Base-by-base conservation (phyloP, 2,113 vertebrate species). In the Pseudopipra pipra region DNA sequence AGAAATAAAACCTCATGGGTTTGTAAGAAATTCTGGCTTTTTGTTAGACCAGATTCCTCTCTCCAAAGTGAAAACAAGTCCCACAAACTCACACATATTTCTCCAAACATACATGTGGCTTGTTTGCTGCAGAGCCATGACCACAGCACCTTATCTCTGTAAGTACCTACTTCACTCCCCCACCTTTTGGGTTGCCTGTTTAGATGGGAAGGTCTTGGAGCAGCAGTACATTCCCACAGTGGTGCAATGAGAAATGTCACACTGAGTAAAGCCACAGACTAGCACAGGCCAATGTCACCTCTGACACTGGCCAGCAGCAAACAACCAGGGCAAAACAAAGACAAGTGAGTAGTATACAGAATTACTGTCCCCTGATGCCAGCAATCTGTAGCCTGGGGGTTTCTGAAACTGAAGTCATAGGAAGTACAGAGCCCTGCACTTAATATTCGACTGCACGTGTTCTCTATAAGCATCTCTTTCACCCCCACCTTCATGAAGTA, bases 101-200 rank as follows among this genome's bases (percentile, higher is more conserved):
- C 22, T 59, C 49, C 37, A 37, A 41, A 35, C 0, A 7, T 20
- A 31, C 27, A 12, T 0, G 2, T 8, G 54, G 19, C 12, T 68
- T 2, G 0, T 20, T 80, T 61, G 37, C 35, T 30, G 19, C 8
- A 39, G 21, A 72, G 19, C 21, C 30, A 30, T 12, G 12, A 55
- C 7, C 7, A 41, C 13, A 46, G 43, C 25, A 31, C 35, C 14
- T 30, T n/a, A 12, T 37, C 14, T 79, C 66, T 8, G 0, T 9
- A 41, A 47, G n/a, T 27, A 43, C 19, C 39, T 31, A 11, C 7
- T 75, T 43, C 55, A 49, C 25, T 23, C 16, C 43, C 24, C 27
- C 17, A 18, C 20, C 41, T 44, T 83, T 51, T 16, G 12, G 14
- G 68, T 49, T 39, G 22, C 43, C 59, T 37, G 6, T 49, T 63